Evolutionary conservation across 2,888 invertebrate genomes (phyloP).

Genomic region (Margaritifera margaritifera): DNA sequence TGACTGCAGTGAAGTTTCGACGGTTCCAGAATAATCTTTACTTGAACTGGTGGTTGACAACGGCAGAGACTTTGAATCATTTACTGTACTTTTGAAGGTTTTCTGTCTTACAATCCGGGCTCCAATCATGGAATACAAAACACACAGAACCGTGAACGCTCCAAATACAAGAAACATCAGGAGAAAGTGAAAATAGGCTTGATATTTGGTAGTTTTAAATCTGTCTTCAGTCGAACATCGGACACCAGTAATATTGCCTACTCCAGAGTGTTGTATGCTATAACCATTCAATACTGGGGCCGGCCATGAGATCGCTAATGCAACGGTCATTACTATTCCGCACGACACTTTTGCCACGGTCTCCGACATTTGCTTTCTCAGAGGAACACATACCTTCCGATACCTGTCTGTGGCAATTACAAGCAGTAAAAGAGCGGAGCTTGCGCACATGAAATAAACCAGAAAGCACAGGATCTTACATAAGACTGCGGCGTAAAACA

Average conservation of each 20-base stretch:
- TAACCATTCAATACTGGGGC: constrained; percentile 51
- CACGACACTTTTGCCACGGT: constrained; percentile 30
- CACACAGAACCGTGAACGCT: constrained; percentile 26
- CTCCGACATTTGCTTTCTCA: constrained; percentile 41
- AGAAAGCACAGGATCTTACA: constrained; percentile 37
- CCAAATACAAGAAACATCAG: constrained; percentile 41
- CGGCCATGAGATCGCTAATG: constrained; percentile 41
- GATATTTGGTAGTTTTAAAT: constrained; percentile 32
- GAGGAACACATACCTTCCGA: constrained; percentile 51
- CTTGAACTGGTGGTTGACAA: no score
- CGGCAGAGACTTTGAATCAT: no score
- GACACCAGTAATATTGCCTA: constrained; percentile 33
- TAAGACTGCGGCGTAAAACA: constrained; percentile 21
- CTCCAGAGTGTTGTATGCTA: constrained; percentile 32
- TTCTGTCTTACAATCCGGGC: constrained; percentile 18
- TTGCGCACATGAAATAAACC: constrained; percentile 25
- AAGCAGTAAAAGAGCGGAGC: constrained; percentile 24
- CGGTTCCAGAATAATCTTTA: no score
- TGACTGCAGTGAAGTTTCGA: no score
- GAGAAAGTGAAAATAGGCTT: constrained; percentile 42
- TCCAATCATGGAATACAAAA: constrained; percentile 43
- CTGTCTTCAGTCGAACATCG: constrained; percentile 48
- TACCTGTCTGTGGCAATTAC: constrained; percentile 44
- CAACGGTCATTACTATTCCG: constrained; percentile 11
- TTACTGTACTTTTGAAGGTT: not conserved